These are phyloP conservation scores for Rotaria macrura DNA, from an alignment of 2,888 invertebrate genomes.

Conservation along the genomic window DNA sequence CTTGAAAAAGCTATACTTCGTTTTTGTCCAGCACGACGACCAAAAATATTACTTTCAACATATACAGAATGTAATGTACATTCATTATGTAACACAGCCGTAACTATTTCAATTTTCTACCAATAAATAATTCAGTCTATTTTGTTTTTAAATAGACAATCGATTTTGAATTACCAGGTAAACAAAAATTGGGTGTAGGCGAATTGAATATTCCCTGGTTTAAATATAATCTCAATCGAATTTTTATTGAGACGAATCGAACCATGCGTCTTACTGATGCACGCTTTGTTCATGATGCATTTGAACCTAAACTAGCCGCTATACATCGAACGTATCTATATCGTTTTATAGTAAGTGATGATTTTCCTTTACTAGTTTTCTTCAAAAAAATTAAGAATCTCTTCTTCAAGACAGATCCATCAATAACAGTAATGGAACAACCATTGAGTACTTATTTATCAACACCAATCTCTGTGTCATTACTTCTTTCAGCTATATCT, in stretches of 20 bases:
- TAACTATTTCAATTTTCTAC: background rate
- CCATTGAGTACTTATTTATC: conserved; percentile 2
- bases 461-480: background rate
- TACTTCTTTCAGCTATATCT: background rate
- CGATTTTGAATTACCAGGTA: conserved; percentile 17
- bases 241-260: background rate
- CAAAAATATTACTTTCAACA: conserved; percentile 8
- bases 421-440: background rate
- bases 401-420: background rate
- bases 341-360: background rate
- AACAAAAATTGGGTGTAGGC: background rate
- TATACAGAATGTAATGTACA: conserved; percentile 12
- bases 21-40: background rate
- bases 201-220: conserved; percentile 3
- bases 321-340: background rate
- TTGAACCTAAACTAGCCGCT: background rate
- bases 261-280: background rate
- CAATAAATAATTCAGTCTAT: background rate
- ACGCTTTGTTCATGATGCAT: conserved; percentile 15
- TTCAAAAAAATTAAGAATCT: too few species aligned
- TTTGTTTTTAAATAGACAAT: background rate
- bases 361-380: too few species aligned
- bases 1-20: background rate
- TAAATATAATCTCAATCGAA: conserved; percentile 2
- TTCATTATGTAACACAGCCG: conserved; percentile 13